Base-by-base conservation (phyloP, 1,140 invertebrate species). In the Steinernema khuongi region DNA sequence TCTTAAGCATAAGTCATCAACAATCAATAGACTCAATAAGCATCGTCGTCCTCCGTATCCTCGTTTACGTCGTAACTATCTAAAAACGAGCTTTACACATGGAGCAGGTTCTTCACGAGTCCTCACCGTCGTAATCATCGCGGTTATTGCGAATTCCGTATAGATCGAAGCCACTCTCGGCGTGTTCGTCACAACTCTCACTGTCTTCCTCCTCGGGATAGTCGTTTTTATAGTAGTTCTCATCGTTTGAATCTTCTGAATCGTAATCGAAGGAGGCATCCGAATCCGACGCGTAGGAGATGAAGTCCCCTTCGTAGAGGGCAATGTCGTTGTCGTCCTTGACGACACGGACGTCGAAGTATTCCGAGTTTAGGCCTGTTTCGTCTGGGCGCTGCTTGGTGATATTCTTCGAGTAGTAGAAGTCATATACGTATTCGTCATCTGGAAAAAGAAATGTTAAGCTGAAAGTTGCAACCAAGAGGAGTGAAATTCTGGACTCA, bases 191-290 rank as follows among this genome's bases (percentile, higher is more conserved):
- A 14, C 69, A 18, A 1, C 69, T 28, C 19, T 79, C 74, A 17
- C 41, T 41, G 2, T 77, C 67, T 44, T 79, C 81, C n/a, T 80
- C 79, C 67, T 80, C 79, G 17, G 79, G 79, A 60, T 80, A 80
- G 30, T 80, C 79, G 70, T 80, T 80, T n/a, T 31, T 67, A 50
- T 83, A 83, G 44, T 78, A 77, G 36, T 83, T 79, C 29, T 79
- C 79, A 26, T 66, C 79, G 36, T 79, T 79, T 2, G 79, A 79
- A 44, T 79, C 79, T 22, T 73, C 78, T n/a, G 79, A 68, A 18
- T 77, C 77, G 28, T 80, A 32, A 29, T 80, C 68, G 22, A 60
- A 60, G 4, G 50, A 60, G 7, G 50, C 50, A 22, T 60, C 50
- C 50, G 50, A 60, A 22, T 60, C 50, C 50, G 50, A 60, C 11